Conservation (phyloP, 1,140 invertebrate genomes). For the Chymomyza costata region DNA sequence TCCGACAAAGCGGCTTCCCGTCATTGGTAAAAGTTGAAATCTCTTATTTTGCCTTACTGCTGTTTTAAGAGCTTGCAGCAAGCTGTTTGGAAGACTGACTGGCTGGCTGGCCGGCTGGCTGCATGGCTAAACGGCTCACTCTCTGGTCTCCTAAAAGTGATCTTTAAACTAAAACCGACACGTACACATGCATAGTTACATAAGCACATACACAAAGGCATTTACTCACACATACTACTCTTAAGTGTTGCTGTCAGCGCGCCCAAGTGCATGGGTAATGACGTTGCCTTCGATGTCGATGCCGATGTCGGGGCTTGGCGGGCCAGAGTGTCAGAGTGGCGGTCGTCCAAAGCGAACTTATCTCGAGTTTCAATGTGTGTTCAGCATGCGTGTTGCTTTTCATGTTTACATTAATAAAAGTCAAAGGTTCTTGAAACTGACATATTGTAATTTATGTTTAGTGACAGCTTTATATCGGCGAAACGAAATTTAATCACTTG, state of each 20-base stretch:
- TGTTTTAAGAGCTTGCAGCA: no score
- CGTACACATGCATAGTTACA: no score
- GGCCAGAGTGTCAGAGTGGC: slow-evolving; percentile 13
- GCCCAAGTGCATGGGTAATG: slow-evolving; percentile 3
- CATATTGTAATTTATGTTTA: slow-evolving; percentile 73
- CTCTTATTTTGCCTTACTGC: no score
- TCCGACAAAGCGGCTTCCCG: slow-evolving; percentile 38
- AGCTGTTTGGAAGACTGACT: no score
- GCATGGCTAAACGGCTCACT: no score
- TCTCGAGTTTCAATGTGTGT: slow-evolving; percentile 57
- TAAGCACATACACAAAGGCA: no score
- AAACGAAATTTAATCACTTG: slow-evolving; percentile 71
- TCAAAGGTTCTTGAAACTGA: slow-evolving; percentile 71
- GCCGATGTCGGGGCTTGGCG: slow-evolving; percentile 5
- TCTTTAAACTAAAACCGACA: no score
- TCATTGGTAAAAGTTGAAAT: slow-evolving; percentile 19
- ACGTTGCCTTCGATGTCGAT: slow-evolving; percentile 10
- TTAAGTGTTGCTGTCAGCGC: slow-evolving; percentile 20
- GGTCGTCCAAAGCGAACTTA: slow-evolving; percentile 41
- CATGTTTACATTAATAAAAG: slow-evolving; percentile 74
- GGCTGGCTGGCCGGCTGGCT: no score
- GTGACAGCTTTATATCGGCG: slow-evolving; percentile 71
- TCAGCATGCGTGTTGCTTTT: slow-evolving; percentile 68
- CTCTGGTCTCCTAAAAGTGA: no score
- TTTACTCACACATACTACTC: slow-evolving; percentile 2